Evolutionary conservation across 2,797 vertebrate species (phyloP), one percentile per base, ranked within the genome.

Genomic region (Coracias cyanogaster): DNA sequence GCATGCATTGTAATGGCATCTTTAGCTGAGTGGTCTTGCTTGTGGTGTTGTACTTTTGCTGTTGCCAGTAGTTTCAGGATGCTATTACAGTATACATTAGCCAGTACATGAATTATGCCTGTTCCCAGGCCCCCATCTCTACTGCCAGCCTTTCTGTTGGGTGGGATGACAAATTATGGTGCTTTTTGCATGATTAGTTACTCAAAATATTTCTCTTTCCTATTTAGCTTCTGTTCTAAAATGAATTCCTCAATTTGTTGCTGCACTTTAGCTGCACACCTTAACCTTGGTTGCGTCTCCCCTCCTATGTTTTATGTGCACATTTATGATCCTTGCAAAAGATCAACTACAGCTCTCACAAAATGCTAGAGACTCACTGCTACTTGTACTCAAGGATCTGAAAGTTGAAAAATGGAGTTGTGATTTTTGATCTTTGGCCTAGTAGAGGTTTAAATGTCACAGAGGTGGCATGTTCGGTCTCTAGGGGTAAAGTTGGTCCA

Each of bases 21-120:
- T 82, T 96, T 93, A 93, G 52, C 66, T 43, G 77, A 77, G 81
- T 33, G 20, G 26, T 67, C 48, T 80, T 95, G 51, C 62, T 82
- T 87, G 43, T 93, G 95, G 70, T 80, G 67, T 69, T 96, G 90
- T 86, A 78, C 24, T 83, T 94, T 55, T 90, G 86, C 58, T 70
- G 49, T 71, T 93, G 73, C 71, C 49, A 54, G 57, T 85, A 31
- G 33, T 93, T 96, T 66, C 26, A 46, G 79, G 61, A 76, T 84
- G 33, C 46, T 73, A 31, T 71, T 73, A 54, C 10, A 61, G 28
- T n/a, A 31, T n/a, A 25, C 24, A 20, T 86, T 54, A 64, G 39
- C n/a, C 17, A 41, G 29, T n/a, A 29, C 8, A 4, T 35, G 79
- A 88, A 51, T 93, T 46, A 28, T 72, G 31, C 21, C 29, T 60